phyloP scores from a whole-genome alignment of 2,797 vertebrate species.

The Oceanodroma leucorhoa region DNA sequence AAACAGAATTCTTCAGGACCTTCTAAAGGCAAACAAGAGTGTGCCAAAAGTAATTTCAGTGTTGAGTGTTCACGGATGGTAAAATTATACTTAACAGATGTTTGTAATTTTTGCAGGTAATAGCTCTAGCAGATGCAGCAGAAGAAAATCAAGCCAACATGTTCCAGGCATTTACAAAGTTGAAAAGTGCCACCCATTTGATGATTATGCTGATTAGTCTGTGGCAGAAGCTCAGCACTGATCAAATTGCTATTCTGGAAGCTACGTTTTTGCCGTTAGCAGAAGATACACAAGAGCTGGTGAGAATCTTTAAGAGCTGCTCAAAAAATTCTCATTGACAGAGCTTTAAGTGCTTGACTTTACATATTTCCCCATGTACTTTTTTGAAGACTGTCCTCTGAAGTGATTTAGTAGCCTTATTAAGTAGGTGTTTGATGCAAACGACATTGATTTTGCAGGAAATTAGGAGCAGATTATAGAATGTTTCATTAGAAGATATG shows the following conservation, averaged over 20 bases:
- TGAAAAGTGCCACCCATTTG: constrained; percentile 88
- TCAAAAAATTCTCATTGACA: background rate
- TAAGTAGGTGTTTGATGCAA: background rate
- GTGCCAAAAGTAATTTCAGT: constrained; percentile 41
- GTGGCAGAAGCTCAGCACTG: constrained; percentile 87
- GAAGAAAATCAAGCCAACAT: constrained; percentile 85
- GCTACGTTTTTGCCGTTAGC: constrained; percentile 88
- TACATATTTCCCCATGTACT: background rate
- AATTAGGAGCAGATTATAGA: background rate
- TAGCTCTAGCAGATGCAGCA: constrained; percentile 88
- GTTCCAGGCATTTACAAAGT: constrained; percentile 83
- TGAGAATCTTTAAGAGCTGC: constrained; percentile 57
- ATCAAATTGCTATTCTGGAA: constrained; percentile 88
- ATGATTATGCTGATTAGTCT: constrained; percentile 87
- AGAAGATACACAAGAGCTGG: constrained; percentile 87
- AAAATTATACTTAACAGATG: constrained; percentile 52
- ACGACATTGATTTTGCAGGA: background rate
- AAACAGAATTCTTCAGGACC: constrained; percentile 53
- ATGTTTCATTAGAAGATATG: background rate
- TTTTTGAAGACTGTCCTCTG: background rate
- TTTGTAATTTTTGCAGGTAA: constrained; percentile 82
- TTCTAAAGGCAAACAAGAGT: constrained; percentile 54
- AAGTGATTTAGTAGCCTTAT: background rate
- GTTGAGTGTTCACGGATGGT: background rate
- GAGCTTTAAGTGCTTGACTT: background rate